These are phyloP conservation scores for Sphyrna mokarran DNA, from an alignment of 2,113 vertebrate species.

Conservation along the genomic window DNA sequence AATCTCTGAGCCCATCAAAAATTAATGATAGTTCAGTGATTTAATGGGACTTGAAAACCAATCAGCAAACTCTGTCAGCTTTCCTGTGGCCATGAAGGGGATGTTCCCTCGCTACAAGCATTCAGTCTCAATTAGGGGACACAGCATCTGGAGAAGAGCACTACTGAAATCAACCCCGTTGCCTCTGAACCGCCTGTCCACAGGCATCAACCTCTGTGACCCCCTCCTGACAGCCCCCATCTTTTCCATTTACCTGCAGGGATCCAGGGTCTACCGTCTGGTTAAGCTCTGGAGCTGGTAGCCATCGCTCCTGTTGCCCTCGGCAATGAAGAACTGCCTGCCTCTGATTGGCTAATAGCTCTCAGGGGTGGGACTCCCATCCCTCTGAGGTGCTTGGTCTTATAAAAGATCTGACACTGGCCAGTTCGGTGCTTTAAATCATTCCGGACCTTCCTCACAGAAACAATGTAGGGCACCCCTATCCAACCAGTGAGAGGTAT, in stretches of 20 bases:
- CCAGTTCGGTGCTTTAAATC: no score
- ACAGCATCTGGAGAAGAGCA: background rate
- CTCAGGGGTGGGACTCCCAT: no score
- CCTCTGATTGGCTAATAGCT: background rate
- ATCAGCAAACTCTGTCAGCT: no score
- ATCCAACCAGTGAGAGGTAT: no score
- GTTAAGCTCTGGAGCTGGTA: background rate
- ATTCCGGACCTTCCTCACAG: no score
- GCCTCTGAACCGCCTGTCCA: background rate
- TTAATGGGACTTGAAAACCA: background rate
- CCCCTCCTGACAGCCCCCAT: no score
- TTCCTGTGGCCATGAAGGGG: background rate
- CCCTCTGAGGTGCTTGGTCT: background rate
- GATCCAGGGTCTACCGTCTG: background rate
- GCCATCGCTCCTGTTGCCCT: background rate
- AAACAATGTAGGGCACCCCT: no score
- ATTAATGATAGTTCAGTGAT: background rate
- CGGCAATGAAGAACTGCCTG: background rate
- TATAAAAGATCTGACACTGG: no score
- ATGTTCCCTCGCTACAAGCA: background rate
- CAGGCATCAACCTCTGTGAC: background rate
- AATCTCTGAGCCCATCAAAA: background rate
- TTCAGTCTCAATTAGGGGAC: background rate
- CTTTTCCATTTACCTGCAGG: background rate
- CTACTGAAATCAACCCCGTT: background rate